Evolutionary conservation across 2,888 invertebrate species (phyloP), one percentile per base, ranked within the genome.

Genomic region (Drosophila ezoana): DNA sequence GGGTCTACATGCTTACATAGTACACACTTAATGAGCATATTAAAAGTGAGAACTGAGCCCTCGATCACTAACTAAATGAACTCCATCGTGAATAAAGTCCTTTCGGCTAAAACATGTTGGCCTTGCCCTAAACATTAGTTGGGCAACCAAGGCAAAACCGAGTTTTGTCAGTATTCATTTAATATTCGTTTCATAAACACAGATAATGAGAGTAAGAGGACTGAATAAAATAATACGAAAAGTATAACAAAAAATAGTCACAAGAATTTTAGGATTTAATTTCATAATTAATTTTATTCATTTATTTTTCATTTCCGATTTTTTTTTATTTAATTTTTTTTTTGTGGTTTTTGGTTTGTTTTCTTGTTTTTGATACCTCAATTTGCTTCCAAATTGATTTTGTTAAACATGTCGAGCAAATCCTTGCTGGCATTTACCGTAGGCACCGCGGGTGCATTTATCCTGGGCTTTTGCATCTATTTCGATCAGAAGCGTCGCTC

Each of bases 401-500:
- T 8, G 8, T 10, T 14, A 40, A 16, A 0, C 6, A 71, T 71
- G 63, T 38, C 38, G 20, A 9, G 1, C n/a, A 58, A 14, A 23
- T 16, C 13, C 1, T 40, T 58, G 51, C 0, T 71, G 59, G 41
- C 32, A 6, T 6, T 75, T 0, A 47, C 59, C 2, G 32, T 53
- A 8, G 62, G 62, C 35, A 48, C 79, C 0, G 64, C 64, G 2
- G 35, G 62, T 1, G 78, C 60, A 5, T 10, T 58, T 0, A n/a
- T 72, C 0, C 3, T 78, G 3, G 66, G 62, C 13, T 72, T 60
- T 33, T 81, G 81, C 47, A 41, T 79, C 3, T 81, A 81, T n/a
- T 81, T 47, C 1, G 79, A 81, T 35, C 44, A 47, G 3, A 77
- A 77, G 51, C 78, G 81, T 20, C 74, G 71, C 11, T 28, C 47